Conservation (phyloP, 2,113 vertebrate genomes). For the Ptilorrhoa leucosticta region DNA sequence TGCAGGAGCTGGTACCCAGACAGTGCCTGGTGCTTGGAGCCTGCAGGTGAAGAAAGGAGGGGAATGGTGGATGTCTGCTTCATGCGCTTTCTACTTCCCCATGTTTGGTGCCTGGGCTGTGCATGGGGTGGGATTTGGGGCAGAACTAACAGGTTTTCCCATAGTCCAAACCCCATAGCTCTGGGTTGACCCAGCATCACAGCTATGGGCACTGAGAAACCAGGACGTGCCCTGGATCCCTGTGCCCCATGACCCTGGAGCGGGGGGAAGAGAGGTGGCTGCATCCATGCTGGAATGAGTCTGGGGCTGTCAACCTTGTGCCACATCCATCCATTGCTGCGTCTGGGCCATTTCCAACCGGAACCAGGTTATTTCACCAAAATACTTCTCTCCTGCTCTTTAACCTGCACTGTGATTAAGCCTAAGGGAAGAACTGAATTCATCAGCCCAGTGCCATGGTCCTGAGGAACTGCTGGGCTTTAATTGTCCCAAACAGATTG, state of each 20-base stretch:
- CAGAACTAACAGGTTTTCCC: not conserved
- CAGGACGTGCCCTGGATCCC: not conserved
- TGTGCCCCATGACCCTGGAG: not conserved
- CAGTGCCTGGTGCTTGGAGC: too few species aligned
- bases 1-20: not conserved
- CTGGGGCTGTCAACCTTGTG: not conserved
- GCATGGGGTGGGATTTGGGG: not conserved
- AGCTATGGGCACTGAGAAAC: not conserved
- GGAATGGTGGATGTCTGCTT: not conserved
- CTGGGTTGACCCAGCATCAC: not conserved
- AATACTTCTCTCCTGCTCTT: not conserved
- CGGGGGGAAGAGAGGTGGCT: not conserved
- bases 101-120: not conserved
- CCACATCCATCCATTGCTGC: not conserved
- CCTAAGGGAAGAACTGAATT: not conserved
- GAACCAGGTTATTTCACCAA: not conserved
- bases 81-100: not conserved
- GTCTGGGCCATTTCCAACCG: not conserved
- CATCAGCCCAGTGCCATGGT: fast-evolving
- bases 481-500: not conserved
- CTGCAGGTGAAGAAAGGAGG: not conserved
- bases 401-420: not conserved
- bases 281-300: not conserved
- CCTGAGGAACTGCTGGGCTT: not conserved
- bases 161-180: not conserved